These are phyloP conservation scores for Lindbergichthys nudifrons DNA, from an alignment of 2,797 vertebrate species.

Conservation along the genomic window DNA sequence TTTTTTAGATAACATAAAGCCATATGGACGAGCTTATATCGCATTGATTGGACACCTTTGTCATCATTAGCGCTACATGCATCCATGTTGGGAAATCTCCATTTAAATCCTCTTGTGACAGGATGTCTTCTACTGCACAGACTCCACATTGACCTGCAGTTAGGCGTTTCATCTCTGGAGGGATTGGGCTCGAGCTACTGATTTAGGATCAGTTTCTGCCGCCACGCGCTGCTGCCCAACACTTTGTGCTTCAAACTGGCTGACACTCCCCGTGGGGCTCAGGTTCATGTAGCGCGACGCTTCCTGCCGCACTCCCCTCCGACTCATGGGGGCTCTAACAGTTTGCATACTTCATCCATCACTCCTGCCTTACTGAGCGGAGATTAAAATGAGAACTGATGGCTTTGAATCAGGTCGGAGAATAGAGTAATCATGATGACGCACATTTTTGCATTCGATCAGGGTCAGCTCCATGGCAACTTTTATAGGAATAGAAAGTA, in stretches of 20 bases:
- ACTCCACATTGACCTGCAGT: conserved; percentile 1
- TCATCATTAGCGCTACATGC: not conserved
- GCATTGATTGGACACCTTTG: not conserved
- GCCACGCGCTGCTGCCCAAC: conserved; percentile 40
- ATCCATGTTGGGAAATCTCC: not conserved
- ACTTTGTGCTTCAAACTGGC: conserved; percentile 33
- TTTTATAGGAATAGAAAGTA: not conserved
- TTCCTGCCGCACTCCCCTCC: conserved; percentile 3
- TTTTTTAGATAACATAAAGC: not conserved
- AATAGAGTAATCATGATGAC: not conserved
- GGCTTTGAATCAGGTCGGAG: conserved; percentile 23
- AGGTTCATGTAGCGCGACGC: conserved; percentile 15
- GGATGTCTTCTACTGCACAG: not conserved
- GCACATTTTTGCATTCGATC: conserved; percentile 17
- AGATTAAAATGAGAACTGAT: conserved; percentile 8
- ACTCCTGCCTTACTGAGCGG: not conserved
- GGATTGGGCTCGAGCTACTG: conserved; percentile 17
- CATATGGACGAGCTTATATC: not conserved
- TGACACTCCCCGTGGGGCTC: conserved; percentile 41
- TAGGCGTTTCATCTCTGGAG: conserved; percentile 3
- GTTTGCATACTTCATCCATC: conserved; percentile 24
- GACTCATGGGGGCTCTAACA: not conserved
- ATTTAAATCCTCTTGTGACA: not conserved
- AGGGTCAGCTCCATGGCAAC: not conserved
- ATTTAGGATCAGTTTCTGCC: conserved; percentile 60